Evolutionary conservation across 2,888 invertebrate species (phyloP), one percentile per base, ranked within the genome.

Genomic region (Chaitophorus viminalis): DNA sequence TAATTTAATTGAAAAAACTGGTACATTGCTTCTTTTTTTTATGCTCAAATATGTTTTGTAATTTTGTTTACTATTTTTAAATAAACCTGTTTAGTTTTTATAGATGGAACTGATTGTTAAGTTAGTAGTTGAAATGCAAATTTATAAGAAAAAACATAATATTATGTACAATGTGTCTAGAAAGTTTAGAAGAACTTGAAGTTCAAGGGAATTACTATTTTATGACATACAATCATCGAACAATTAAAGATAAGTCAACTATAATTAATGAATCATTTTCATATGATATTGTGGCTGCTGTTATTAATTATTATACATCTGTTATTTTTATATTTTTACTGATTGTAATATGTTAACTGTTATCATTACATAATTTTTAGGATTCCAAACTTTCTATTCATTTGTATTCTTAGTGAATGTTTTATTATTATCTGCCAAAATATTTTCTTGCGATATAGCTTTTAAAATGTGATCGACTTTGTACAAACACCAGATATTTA

Each of bases 31-130:
- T 52, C 17, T 33, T 68, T 31, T 79, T 81, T 81, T 46, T 81
- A 70, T 46, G 31, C 68, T 82, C 72, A 74, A 72, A 4, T 52
- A 72, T 54, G 9, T 72, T 82, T 33, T 54, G 17, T 82, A 54
- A 36, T 46, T 82, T 82, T 82, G n/a, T 72, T 82, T 9, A n/a
- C 33, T 17, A 52, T 70, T 70, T 17, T 72, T 72, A 33, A 18
- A 39, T n/a, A 70, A 31, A 81, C 21, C 21, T 25, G n/a, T 68
- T 81, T 31, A 1, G 1, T 70, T 81, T 31, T 46, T 81, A 70
- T 46, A 25, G 25, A 25, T 81, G n/a, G 11, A 68, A 14, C 70
- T 18, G 5, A 60, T 60, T 60, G 18, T 25, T 25, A 21, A 76
- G 31, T 46, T 31, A 46, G 17, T 11, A n/a, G 14, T 29, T n/a